These are phyloP conservation scores for Anarhynchus alexandrinus DNA, from an alignment of 2,113 vertebrate species.

Conservation along the genomic window DNA sequence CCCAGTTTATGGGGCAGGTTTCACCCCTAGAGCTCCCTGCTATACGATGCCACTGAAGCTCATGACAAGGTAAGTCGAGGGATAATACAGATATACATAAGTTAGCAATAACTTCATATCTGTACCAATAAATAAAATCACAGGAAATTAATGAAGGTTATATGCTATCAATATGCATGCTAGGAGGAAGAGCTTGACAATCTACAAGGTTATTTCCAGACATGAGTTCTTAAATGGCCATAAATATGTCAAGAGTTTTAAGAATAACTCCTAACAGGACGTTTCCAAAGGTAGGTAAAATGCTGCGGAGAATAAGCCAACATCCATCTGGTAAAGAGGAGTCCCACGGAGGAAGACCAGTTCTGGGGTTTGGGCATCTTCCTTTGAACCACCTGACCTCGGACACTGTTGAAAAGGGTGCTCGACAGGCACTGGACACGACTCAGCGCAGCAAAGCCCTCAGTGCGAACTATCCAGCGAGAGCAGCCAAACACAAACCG, in stretches of 20 bases:
- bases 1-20: not conserved
- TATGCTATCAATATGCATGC: not conserved
- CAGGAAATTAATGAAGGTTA: not conserved
- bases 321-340: not conserved
- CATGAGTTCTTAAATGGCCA: not conserved
- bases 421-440: not conserved
- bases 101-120: not conserved
- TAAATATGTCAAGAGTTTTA: not conserved
- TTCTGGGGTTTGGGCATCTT: not conserved
- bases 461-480: not conserved
- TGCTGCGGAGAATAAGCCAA: not conserved
- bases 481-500: not conserved
- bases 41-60: not conserved
- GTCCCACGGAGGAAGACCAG: rapidly evolving
- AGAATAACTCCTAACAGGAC: not conserved
- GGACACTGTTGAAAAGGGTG: not conserved
- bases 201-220: not conserved
- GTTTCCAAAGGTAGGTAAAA: not conserved
- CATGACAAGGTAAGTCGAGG: not conserved
- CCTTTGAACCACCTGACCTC: not conserved
- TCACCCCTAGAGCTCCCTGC: not conserved
- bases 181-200: not conserved
- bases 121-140: not conserved
- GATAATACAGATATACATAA: not conserved
- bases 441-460: not conserved